phyloP scores from a whole-genome alignment of 2,113 vertebrate species.

The Camelus dromedarius region DNA sequence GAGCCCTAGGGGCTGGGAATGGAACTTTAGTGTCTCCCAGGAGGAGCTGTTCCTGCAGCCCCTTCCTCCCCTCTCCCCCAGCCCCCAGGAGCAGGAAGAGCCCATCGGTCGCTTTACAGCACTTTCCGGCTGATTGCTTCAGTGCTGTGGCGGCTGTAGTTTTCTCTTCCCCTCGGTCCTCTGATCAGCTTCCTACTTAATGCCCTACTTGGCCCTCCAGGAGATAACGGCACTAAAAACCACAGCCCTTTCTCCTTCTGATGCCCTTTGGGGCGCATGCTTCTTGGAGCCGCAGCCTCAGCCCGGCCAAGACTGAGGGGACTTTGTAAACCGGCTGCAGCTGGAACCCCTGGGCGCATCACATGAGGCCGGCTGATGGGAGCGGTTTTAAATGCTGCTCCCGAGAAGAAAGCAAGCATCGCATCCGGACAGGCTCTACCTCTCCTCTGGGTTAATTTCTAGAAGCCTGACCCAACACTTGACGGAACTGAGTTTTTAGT shows the following conservation, averaged over 20 bases:
- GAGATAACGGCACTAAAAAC: neutral
- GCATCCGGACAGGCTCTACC: conserved; percentile 59
- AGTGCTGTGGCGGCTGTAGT: conserved; percentile 32
- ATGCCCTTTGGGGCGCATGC: neutral
- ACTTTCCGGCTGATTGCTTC: neutral
- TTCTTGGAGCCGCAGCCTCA: neutral
- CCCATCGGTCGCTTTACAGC: neutral
- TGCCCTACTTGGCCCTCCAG: neutral
- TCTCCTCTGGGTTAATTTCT: neutral
- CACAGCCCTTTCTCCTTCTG: neutral
- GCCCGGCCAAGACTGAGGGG: neutral
- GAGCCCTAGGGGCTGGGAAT: neutral
- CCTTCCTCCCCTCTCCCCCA: fast-evolving
- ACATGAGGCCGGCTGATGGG: conserved; percentile 26
- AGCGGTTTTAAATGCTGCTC: conserved; percentile 76
- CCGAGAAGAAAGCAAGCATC: conserved; percentile 77
- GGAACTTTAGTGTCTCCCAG: neutral
- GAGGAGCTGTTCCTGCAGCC: neutral
- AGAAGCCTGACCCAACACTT: neutral
- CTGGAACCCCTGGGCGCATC: fast-evolving
- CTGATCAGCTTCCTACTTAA: neutral
- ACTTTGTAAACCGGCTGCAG: conserved; percentile 61
- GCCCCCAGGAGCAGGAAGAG: neutral
- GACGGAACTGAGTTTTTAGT: neutral
- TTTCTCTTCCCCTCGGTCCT: neutral